phyloP scores from a whole-genome alignment of 2,888 invertebrate species.

The Machimus atricapillus region DNA sequence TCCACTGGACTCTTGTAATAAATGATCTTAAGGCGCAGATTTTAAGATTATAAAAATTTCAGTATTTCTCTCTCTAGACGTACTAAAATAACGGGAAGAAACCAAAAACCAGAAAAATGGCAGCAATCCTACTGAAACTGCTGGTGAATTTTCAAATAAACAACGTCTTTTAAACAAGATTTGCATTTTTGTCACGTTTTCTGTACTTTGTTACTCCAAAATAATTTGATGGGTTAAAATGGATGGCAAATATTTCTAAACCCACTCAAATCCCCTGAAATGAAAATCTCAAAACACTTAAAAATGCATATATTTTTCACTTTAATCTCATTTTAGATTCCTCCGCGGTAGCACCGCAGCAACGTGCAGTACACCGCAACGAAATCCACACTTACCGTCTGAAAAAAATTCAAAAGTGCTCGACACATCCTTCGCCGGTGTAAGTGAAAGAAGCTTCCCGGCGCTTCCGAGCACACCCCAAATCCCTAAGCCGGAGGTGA shows the following conservation, averaged over 20 bases:
- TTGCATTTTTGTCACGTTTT: neutral
- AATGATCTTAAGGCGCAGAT: neutral
- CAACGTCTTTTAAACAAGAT: neutral
- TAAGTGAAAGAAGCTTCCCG: slow-evolving; percentile 4
- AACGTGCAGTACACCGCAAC: slow-evolving; percentile 47
- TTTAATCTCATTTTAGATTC: slow-evolving; percentile 44
- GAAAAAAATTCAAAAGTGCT: neutral
- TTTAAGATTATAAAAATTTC: too few species aligned
- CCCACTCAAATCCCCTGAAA: neutral
- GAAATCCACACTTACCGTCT: slow-evolving; percentile 30
- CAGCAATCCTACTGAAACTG: neutral
- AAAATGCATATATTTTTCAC: neutral
- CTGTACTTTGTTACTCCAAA: neutral
- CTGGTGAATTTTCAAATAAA: neutral
- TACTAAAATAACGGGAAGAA: neutral
- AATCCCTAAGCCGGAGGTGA: slow-evolving; percentile 6
- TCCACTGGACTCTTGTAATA: too few species aligned
- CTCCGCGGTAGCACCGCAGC: slow-evolving; percentile 47
- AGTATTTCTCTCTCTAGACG: neutral
- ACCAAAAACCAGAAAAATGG: neutral
- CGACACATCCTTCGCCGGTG: neutral
- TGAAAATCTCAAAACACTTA: neutral
- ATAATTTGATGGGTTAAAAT: neutral
- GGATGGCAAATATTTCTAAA: neutral
- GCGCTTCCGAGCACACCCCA: neutral